A percentile compares a stretch with the other conserved stretches of the same genome.
Conservation (phyloP, 1,140 invertebrate genomes). For the Solenopsis fugax region DNA sequence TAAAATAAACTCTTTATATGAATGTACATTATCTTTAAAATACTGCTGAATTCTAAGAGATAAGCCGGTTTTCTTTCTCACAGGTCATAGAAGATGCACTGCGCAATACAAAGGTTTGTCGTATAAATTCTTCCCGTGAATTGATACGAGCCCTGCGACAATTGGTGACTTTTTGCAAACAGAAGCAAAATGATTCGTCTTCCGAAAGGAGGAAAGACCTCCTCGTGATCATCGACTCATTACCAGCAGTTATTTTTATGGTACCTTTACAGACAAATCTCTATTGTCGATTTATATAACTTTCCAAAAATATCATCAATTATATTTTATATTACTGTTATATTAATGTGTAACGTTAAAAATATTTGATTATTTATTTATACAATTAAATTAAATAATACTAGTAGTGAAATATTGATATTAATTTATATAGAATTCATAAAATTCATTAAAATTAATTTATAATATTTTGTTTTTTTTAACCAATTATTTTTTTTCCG, state of each 20-base stretch:
- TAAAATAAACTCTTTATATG: constrained; percentile 7
- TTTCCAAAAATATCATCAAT: background rate
- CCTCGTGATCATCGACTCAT: constrained; percentile 89
- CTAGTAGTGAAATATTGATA: background rate
- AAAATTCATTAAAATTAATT: background rate
- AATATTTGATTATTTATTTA: background rate
- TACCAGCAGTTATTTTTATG: constrained; percentile 87
- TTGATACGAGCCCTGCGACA: constrained; percentile 86
- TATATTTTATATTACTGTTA: background rate
- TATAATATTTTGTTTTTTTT: background rate
- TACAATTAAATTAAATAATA: too few species aligned
- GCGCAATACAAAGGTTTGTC: constrained; percentile 78
- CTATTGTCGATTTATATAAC: background rate
- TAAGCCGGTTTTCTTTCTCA: constrained; percentile 53
- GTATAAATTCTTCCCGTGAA: constrained; percentile 82
- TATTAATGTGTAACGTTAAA: background rate
- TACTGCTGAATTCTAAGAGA: background rate
- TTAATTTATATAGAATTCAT: background rate
- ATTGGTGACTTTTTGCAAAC: constrained; percentile 79
- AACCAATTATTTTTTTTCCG: background rate
- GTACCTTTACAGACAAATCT: constrained; percentile 50
- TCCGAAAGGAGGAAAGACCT: constrained; percentile 75
- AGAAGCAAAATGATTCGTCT: constrained; percentile 52
- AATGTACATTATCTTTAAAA: background rate
- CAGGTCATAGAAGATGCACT: constrained; percentile 78